Percentiles rank a stretch among this genome's conserved stretches.
Conservation (phyloP, 2,888 invertebrate species). For the Cephus spinipes region DNA sequence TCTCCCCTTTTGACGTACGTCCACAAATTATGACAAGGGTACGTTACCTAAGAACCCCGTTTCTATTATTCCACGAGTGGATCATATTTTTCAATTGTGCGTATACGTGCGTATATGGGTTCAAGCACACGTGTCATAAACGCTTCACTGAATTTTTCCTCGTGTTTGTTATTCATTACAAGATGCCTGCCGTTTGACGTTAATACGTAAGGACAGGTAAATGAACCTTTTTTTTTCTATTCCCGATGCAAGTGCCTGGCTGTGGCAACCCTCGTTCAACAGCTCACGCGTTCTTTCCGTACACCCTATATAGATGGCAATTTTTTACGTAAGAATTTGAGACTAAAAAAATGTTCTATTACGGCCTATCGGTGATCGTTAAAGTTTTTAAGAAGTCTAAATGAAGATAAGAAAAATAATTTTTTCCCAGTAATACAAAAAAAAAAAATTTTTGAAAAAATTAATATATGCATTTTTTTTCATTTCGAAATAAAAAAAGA, state of each 20-base stretch:
- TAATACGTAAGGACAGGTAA: constrained; percentile 23
- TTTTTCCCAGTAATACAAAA: no score
- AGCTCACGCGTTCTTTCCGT: background rate
- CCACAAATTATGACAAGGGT: background rate
- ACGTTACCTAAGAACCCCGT: constrained; percentile 1
- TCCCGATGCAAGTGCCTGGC: background rate
- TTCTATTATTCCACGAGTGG: constrained; percentile 18
- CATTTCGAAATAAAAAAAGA: background rate
- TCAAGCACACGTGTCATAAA: background rate
- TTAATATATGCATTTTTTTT: no score
- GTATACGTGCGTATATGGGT: background rate
- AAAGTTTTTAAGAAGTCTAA: background rate
- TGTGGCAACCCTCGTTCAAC: background rate
- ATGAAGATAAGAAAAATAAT: no score
- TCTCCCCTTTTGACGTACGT: background rate
- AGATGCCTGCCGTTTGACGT: constrained; percentile 19
- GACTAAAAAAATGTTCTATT: background rate
- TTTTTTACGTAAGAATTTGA: background rate
- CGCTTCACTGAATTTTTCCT: constrained; percentile 17
- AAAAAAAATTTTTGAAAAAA: no score
- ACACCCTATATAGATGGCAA: background rate
- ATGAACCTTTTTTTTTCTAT: constrained; percentile 21
- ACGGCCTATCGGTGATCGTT: rapidly evolving
- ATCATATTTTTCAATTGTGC: background rate
- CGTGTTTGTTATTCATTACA: constrained; percentile 28